Evolutionary conservation across 1,140 invertebrate species (phyloP), one percentile per base, ranked within the genome.

Genomic region (Myzus persicae): DNA sequence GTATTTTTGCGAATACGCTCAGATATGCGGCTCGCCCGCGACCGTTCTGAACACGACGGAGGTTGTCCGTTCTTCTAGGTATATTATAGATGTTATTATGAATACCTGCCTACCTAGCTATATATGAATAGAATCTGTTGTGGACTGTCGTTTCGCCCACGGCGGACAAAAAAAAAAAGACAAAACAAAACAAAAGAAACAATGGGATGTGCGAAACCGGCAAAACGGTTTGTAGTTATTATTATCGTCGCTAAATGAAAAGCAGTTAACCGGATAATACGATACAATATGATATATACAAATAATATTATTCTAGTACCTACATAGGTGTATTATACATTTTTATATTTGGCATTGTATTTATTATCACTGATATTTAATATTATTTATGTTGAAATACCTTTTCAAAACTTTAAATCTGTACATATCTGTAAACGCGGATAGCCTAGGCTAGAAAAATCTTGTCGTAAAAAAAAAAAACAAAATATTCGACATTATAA

Each of bases 1-100:
- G 84, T 85, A 44, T 85, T 85, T 85, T 85, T 11, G 84, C 84
- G 40, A 85, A 44, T 85, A 85, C 84, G 84, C 40, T 85, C 40
- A 85, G 40, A 85, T 44, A 85, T 85, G 24, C 40, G 84, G 84
- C 26, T 26, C 40, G 40, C 84, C 26, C 40, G 42, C 40, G 84
- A 14, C 26, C 84, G 84, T 85, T 9, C 22, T 3, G 26, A 40
- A 31, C 40, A n/a, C 38, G 11, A 42, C 84, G 24, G 3, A 85
- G 84, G 42, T 44, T 85, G 24, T 31, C 8, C 36, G 1, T 40
- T 40, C n/a, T 84, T 84, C 3, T 84, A 40, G 8, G 36, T 22
- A 2, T 38, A 24, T 42, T 26, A 9, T 11, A 84, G 1, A 22
- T 24, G 26, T 84, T 84, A 84, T 84, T 84, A 84, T 82, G 38